phyloP scores from a whole-genome alignment of 2,113 vertebrate species.

The Daubentonia madagascariensis region DNA sequence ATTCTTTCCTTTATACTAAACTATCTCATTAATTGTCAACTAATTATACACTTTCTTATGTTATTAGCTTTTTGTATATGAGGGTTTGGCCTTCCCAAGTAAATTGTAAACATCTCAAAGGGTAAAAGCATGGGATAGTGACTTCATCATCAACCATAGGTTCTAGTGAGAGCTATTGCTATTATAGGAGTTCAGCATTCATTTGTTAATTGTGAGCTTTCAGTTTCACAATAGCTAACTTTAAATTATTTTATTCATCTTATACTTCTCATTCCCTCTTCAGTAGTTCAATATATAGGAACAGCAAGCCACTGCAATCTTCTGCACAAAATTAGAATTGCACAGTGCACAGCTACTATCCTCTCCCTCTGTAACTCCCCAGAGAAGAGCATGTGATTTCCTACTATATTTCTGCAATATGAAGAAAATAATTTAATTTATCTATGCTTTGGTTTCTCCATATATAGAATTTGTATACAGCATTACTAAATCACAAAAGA shows the following conservation, averaged over 20 bases:
- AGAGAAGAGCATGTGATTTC: constrained; percentile 22
- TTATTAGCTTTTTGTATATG: not conserved
- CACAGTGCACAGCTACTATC: not conserved
- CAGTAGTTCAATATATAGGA: not conserved
- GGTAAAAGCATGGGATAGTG: not conserved
- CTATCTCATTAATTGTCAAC: not conserved
- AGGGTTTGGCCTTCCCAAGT: not conserved
- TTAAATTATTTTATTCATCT: constrained; percentile 30
- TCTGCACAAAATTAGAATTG: constrained; percentile 42
- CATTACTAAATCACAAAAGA: constrained; percentile 49
- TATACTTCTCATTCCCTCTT: constrained; percentile 17
- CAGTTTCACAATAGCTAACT: not conserved
- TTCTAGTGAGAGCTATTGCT: not conserved
- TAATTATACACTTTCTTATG: not conserved
- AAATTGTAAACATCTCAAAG: not conserved
- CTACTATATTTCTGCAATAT: constrained; percentile 28
- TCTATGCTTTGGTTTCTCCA: not conserved
- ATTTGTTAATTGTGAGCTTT: not conserved
- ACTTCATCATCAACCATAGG: not conserved
- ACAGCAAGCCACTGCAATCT: not conserved
- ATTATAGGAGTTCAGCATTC: not conserved
- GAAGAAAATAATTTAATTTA: constrained; percentile 59
- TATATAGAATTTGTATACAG: constrained; percentile 45
- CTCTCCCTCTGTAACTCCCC: constrained; percentile 15
- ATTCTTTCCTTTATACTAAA: constrained; percentile 2